Percentiles rank a stretch among this genome's conserved stretches.
phyloP scores from a whole-genome alignment of 92 coral and sea anemone species.

The Heliopora coerulea region DNA sequence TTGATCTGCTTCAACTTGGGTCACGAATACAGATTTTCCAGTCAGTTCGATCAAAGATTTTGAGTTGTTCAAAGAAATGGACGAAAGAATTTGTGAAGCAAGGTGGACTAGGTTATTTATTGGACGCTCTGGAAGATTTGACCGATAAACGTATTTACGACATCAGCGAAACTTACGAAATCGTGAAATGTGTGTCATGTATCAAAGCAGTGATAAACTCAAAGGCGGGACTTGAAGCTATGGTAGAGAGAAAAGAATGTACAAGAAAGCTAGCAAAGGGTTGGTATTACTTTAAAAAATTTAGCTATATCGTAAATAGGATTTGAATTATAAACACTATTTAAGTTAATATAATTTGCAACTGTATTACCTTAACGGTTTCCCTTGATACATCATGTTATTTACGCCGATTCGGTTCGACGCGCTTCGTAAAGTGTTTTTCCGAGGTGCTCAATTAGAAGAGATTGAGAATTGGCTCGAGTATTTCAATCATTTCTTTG shows the following conservation, averaged over 20 bases:
- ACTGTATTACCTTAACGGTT: too few species aligned
- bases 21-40: constrained; percentile 48
- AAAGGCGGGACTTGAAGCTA: constrained; percentile 69
- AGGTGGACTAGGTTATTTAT: constrained; percentile 71
- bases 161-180: constrained; percentile 76
- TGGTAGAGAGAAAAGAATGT: constrained; percentile 65
- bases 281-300: constrained; percentile 29
- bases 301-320: neutral
- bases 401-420: too few species aligned
- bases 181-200: constrained; percentile 84
- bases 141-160: constrained; percentile 62
- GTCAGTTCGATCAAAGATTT: constrained; percentile 32
- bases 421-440: too few species aligned
- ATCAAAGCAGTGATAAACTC: constrained; percentile 91
- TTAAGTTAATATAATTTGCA: neutral
- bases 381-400: too few species aligned
- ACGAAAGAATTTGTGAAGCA: constrained; percentile 71
- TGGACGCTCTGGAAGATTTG: constrained; percentile 83
- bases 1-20: constrained; percentile 73
- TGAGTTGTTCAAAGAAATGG: constrained; percentile 72
- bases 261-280: constrained; percentile 77
- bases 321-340: too few species aligned
- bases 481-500: too few species aligned
- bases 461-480: too few species aligned
- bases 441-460: too few species aligned